These are phyloP conservation scores for Micrasema longulum DNA, from an alignment of 1,140 invertebrate species.

Conservation along the genomic window DNA sequence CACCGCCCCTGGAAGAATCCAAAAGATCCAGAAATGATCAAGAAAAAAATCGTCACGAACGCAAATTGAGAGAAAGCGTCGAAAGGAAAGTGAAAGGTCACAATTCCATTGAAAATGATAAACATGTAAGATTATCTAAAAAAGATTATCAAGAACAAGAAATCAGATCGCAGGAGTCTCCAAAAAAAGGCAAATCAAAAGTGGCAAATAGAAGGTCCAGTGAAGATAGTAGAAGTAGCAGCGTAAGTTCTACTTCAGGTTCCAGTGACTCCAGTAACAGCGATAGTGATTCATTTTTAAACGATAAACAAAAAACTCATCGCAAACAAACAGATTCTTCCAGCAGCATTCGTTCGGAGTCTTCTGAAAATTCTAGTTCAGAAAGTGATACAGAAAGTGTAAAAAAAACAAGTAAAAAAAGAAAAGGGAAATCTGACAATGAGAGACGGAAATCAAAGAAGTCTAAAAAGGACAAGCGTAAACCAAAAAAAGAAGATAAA, in stretches of 20 bases:
- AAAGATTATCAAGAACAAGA: constrained; percentile 27
- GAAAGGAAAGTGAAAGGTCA: constrained; percentile 41
- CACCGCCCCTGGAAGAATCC: constrained; percentile 37
- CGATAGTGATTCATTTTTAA: constrained; percentile 40
- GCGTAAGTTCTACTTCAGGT: constrained; percentile 25
- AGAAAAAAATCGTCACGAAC: constrained; percentile 16
- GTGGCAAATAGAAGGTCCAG: constrained; percentile 11
- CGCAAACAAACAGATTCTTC: constrained; percentile 19
- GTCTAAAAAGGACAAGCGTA: constrained; percentile 43
- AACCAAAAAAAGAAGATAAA: constrained; percentile 41
- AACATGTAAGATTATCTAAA: background rate
- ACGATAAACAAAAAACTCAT: background rate
- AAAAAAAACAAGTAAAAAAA: constrained; percentile 44
- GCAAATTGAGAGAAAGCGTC: constrained; percentile 28
- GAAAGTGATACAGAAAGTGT: constrained; percentile 27
- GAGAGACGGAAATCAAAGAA: constrained; percentile 42
- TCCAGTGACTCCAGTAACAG: constrained; percentile 43
- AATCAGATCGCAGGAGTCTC: background rate
- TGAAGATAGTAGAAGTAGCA: constrained; percentile 27
- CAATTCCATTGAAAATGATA: constrained; percentile 25
- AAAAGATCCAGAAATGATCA: constrained; percentile 7
- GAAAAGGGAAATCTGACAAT: constrained; percentile 42
- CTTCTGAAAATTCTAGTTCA: constrained; percentile 34
- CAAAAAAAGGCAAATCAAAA: constrained; percentile 29
- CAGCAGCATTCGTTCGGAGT: constrained; percentile 39